Conservation (phyloP, 2,888 invertebrate species). For the Hedychridium roseum region DNA sequence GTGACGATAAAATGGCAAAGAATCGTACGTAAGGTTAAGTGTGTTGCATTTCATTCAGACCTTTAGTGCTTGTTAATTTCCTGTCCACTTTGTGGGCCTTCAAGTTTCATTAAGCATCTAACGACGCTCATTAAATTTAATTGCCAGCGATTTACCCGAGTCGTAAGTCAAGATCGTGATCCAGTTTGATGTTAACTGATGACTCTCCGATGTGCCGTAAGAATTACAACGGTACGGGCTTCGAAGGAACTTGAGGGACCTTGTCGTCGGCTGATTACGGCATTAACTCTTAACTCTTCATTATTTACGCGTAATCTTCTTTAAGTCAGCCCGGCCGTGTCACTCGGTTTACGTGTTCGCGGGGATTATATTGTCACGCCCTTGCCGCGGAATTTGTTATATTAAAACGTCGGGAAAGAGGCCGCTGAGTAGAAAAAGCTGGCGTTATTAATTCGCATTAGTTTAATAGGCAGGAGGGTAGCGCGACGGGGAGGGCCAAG, state of each 20-base stretch:
- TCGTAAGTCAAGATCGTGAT: too few relatives aligned
- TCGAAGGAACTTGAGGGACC: too few relatives aligned
- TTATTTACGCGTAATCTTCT: too few relatives aligned
- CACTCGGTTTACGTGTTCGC: too few relatives aligned
- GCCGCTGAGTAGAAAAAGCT: slow-evolving; percentile 45
- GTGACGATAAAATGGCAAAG: not conserved
- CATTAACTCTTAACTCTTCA: too few relatives aligned
- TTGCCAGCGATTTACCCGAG: too few relatives aligned
- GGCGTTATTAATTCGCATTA: slow-evolving; percentile 57
- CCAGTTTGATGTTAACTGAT: too few relatives aligned
- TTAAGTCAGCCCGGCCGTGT: too few relatives aligned
- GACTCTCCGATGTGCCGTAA: too few relatives aligned
- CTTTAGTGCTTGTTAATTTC: slow-evolving; percentile 36
- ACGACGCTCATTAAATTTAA: slow-evolving; percentile 32
- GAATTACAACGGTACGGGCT: too few relatives aligned
- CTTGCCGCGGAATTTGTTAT: slow-evolving; percentile 30
- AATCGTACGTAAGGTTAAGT: too few relatives aligned
- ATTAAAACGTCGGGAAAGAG: slow-evolving; percentile 38
- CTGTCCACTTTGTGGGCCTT: slow-evolving; percentile 36
- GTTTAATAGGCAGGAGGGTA: slow-evolving; percentile 46
- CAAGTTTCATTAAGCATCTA: slow-evolving; percentile 33
- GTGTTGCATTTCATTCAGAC: slow-evolving; percentile 37
- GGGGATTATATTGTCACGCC: not conserved
- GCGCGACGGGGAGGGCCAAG: slow-evolving; percentile 2
- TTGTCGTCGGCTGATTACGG: too few relatives aligned